phyloP scores from a whole-genome alignment of 35 echinoderm and acorn worm species.

The Hemicentrotus pulcherrimus region DNA sequence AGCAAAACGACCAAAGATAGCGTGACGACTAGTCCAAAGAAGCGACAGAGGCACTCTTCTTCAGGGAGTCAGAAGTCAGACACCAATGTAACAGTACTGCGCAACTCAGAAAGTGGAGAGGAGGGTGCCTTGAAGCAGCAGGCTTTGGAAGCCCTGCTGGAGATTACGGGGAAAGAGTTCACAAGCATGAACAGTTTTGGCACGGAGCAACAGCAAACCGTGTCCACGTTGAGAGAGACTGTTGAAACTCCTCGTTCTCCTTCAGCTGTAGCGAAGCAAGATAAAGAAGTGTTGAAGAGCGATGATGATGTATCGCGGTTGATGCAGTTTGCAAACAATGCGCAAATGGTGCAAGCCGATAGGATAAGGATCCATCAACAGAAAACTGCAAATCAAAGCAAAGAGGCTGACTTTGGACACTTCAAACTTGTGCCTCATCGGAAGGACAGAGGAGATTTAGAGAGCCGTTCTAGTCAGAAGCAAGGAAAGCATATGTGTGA shows the following conservation, averaged over 20 bases:
- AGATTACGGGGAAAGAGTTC: slow-evolving; percentile 86
- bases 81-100: slow-evolving; percentile 5
- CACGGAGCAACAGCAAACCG: not conserved
- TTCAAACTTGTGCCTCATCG: slow-evolving; percentile 39
- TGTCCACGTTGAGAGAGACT: not conserved
- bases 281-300: not conserved
- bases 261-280: not conserved
- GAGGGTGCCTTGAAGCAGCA: slow-evolving; percentile 73
- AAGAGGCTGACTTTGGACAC: slow-evolving; percentile 26
- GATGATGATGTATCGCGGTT: not conserved
- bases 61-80: slow-evolving; percentile 18
- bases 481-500: slow-evolving; percentile 88
- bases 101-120: slow-evolving; percentile 45
- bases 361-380: not conserved
- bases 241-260: not conserved
- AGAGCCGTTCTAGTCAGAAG: slow-evolving; percentile 53
- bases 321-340: slow-evolving; percentile 35
- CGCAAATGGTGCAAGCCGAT: not conserved
- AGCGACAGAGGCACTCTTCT: slow-evolving; percentile 31
- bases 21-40: not conserved
- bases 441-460: slow-evolving; percentile 12
- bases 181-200: slow-evolving; percentile 59
- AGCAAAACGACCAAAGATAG: slow-evolving; percentile 34
- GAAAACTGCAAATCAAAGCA: not conserved
- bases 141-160: slow-evolving; percentile 87